Evolutionary conservation across 2,113 vertebrate genomes (phyloP).

Genomic region (Upupa epops): DNA sequence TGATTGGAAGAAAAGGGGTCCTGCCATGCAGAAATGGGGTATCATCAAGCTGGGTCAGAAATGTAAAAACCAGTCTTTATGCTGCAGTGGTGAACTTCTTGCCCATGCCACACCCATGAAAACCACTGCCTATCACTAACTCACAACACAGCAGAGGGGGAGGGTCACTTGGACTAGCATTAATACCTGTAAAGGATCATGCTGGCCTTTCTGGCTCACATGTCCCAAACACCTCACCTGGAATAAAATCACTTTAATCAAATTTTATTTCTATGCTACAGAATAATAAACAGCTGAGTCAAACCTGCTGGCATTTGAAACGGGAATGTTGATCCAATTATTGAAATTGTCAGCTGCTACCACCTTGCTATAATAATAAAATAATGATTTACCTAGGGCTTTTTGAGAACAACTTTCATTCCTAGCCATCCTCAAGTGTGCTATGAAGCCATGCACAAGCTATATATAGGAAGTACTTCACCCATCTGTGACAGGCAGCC

Average conservation of each 20-base stretch:
- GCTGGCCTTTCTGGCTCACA: not conserved
- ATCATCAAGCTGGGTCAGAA: not conserved
- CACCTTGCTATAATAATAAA: not conserved
- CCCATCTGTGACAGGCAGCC: conserved; percentile 54
- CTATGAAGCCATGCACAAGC: not conserved
- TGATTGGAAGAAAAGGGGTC: not conserved
- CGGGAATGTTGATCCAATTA: conserved; percentile 1
- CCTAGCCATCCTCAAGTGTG: conserved; percentile 6
- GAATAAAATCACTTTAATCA: not conserved
- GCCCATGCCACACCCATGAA: not conserved
- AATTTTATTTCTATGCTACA: not conserved
- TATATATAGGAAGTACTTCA: conserved; percentile 40
- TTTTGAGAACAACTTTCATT: conserved; percentile 34
- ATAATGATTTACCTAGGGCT: not conserved
- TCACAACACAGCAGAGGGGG: accelerated
- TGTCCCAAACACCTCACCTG: not conserved
- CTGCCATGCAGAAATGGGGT: not conserved
- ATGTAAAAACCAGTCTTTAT: accelerated
- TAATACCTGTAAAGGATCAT: not conserved
- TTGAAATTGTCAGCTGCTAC: conserved; percentile 27
- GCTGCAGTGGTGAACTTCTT: not conserved
- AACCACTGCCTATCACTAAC: not conserved
- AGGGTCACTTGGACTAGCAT: not conserved
- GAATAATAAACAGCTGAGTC: conserved; percentile 20
- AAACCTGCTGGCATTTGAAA: conserved; percentile 33